phyloP scores from a whole-genome alignment of 2,888 invertebrate species.

The Palloptera scutellata region DNA sequence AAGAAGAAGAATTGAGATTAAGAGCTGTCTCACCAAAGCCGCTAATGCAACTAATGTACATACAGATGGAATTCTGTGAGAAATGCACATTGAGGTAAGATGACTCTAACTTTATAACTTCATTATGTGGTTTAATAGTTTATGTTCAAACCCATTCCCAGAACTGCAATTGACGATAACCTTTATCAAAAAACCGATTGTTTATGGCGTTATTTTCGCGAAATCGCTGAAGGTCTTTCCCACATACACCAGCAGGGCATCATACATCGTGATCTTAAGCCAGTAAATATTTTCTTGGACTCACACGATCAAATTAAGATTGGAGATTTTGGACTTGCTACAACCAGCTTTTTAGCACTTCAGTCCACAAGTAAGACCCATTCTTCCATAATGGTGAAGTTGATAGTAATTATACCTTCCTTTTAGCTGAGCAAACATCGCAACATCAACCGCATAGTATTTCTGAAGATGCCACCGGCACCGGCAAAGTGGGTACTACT shows the following conservation, averaged over 20 bases:
- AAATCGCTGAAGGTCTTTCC: slow-evolving; percentile 87
- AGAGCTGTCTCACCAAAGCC: slow-evolving; percentile 55
- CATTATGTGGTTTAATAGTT: background rate
- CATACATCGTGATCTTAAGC: slow-evolving; percentile 85
- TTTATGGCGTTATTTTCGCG: slow-evolving; percentile 91
- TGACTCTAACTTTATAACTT: slow-evolving; percentile 32
- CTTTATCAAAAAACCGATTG: slow-evolving; percentile 79
- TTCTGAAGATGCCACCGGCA: slow-evolving; percentile 65
- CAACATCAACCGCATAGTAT: slow-evolving; percentile 46
- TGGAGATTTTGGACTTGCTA: slow-evolving; percentile 97
- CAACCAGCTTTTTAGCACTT: slow-evolving; percentile 72
- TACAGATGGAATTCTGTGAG: slow-evolving; percentile 99
- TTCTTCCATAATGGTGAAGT: slow-evolving; percentile 10
- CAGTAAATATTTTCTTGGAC: slow-evolving; percentile 95
- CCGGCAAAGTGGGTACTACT: slow-evolving; percentile 91
- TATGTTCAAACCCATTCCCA: slow-evolving; percentile 39
- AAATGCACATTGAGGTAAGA: slow-evolving; percentile 83
- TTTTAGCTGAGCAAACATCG: slow-evolving; percentile 43
- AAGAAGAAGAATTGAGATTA: slow-evolving; percentile 43
- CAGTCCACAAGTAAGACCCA: slow-evolving; percentile 54
- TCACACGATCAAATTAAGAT: slow-evolving; percentile 94
- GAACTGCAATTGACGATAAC: slow-evolving; percentile 86
- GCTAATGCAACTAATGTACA: slow-evolving; percentile 73
- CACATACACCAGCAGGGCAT: slow-evolving; percentile 94
- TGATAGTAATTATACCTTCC: too few relatives aligned